These are phyloP conservation scores for Drosophila prosaltans DNA, from an alignment of 1,140 invertebrate species.

Conservation along the genomic window DNA sequence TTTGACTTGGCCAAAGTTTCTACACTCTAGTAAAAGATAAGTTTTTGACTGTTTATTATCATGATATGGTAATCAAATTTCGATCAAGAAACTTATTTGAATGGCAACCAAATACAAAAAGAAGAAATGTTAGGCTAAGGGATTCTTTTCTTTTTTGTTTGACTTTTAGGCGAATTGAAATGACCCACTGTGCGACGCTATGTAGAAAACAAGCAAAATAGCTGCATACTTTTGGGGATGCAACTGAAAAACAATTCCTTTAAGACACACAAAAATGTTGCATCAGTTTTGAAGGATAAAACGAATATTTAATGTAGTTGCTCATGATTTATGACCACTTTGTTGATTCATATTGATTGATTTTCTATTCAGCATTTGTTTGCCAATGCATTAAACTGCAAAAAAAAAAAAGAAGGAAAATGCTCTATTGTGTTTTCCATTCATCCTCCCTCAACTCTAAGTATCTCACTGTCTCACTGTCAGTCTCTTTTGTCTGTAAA, in stretches of 20 bases:
- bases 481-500: background rate
- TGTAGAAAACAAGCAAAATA: background rate
- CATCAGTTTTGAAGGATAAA: slow-evolving; percentile 1
- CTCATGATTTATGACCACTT: slow-evolving; percentile 1
- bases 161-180: background rate
- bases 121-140: too few relatives aligned
- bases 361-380: slow-evolving; percentile 53
- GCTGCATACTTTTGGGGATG: slow-evolving; percentile 23
- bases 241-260: background rate
- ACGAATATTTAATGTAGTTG: background rate
- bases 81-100: background rate
- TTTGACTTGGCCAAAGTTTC: slow-evolving; percentile 4
- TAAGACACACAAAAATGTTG: background rate
- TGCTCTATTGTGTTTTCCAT: background rate
- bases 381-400: slow-evolving; percentile 62
- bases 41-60: background rate
- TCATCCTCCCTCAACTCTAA: background rate
- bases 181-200: background rate
- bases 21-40: background rate
- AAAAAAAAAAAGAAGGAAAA: too few relatives aligned
- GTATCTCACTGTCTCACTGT: background rate
- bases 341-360: slow-evolving; percentile 20
- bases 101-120: too few relatives aligned
- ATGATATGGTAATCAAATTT: background rate
- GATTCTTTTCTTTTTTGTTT: too few relatives aligned